phyloP scores from a whole-genome alignment of 1,140 invertebrate genomes.

The Cheumatopsyche charites region DNA sequence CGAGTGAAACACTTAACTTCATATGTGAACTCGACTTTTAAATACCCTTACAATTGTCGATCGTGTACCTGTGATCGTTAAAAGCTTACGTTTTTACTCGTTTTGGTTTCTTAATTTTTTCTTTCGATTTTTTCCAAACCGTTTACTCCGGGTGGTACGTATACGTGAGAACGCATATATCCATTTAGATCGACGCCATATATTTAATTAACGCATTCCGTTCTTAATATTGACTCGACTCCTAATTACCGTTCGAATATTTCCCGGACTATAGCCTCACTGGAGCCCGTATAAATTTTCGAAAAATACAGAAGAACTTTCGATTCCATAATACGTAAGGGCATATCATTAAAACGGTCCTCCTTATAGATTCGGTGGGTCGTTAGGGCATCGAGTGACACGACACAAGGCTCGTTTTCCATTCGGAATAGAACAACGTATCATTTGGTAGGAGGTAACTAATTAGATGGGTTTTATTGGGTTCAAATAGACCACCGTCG shows the following conservation, averaged over 20 bases:
- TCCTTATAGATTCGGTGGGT: not conserved
- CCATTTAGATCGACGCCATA: slow-evolving; percentile 23
- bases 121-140: too few relatives aligned
- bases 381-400: slow-evolving; percentile 19
- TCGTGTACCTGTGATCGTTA: not conserved
- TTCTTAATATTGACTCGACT: slow-evolving; percentile 29
- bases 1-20: not conserved
- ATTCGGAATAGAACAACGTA: slow-evolving; percentile 5
- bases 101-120: not conserved
- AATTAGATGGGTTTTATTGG: slow-evolving; percentile 47
- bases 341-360: slow-evolving; percentile 22
- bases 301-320: not conserved
- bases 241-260: slow-evolving; percentile 21
- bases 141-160: not conserved
- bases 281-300: slow-evolving; percentile 10
- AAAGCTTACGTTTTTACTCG: not conserved
- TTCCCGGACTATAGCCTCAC: not conserved
- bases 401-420: slow-evolving; percentile 5
- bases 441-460: slow-evolving; percentile 37
- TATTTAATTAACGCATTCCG: slow-evolving; percentile 37
- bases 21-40: slow-evolving; percentile 12
- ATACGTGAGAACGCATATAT: not conserved
- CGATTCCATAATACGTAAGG: not conserved
- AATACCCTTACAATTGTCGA: slow-evolving; percentile 11
- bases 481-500: slow-evolving; percentile 44